A percentile compares a stretch with the other conserved stretches of the same genome.
These are phyloP conservation scores for Pterostichus niger DNA, from an alignment of 2,888 invertebrate genomes.

Conservation along the genomic window DNA sequence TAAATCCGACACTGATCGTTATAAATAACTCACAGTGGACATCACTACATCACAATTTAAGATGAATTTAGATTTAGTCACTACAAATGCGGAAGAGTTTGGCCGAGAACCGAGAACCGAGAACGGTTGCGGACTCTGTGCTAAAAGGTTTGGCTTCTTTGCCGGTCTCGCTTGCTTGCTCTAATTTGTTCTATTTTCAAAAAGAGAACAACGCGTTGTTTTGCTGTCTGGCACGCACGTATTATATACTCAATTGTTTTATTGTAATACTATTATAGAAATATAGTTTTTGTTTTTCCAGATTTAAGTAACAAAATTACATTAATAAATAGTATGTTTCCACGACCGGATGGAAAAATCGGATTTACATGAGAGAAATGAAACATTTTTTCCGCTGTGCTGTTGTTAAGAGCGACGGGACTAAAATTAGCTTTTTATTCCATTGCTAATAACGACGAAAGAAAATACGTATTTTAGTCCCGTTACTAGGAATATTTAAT, in stretches of 20 bases:
- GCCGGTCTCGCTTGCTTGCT: not conserved
- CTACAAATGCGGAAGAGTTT: constrained; percentile 35
- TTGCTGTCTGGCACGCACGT: not conserved
- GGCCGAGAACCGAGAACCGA: not conserved
- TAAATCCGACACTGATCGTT: not conserved
- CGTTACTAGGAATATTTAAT: too few species aligned
- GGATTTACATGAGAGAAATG: too few species aligned
- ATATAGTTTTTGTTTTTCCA: not conserved
- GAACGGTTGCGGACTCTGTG: not conserved
- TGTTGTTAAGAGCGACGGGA: too few species aligned
- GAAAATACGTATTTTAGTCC: too few species aligned
- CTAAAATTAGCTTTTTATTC: too few species aligned
- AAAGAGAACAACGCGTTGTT: constrained; percentile 23
- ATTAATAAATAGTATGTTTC: too few species aligned
- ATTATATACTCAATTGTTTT: not conserved
- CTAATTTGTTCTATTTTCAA: constrained; percentile 41
- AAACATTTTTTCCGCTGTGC: too few species aligned
- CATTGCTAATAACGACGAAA: too few species aligned
- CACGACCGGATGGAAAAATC: too few species aligned
- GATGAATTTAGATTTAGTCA: constrained; percentile 46
- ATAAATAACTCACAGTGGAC: not conserved
- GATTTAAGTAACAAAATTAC: too few species aligned
- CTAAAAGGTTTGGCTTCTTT: constrained; percentile 23
- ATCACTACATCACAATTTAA: constrained; percentile 27
- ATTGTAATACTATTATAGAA: not conserved